phyloP scores from a whole-genome alignment of 2,113 vertebrate genomes.

The Emydocephalus ijimae region DNA sequence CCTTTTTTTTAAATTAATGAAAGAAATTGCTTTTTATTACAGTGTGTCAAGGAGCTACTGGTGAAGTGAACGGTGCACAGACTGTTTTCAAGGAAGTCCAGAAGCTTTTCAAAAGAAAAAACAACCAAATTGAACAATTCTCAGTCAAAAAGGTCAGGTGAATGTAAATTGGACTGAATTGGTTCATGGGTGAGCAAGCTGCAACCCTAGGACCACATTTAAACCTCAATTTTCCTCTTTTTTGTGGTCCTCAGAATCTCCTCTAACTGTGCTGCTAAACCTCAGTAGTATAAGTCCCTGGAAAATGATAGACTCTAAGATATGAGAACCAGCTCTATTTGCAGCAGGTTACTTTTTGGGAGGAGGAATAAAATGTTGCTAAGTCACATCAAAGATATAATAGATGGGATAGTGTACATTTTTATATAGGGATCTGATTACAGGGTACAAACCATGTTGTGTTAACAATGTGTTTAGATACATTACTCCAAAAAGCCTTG shows the following conservation, averaged over 20 bases:
- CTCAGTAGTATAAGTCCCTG: background rate
- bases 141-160: constrained; percentile 89
- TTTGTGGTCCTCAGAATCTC: background rate
- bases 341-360: background rate
- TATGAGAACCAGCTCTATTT: background rate
- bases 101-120: constrained; percentile 97
- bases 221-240: background rate
- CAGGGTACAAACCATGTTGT: background rate
- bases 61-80: constrained; percentile 84
- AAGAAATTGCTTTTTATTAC: constrained; percentile 38
- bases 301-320: background rate
- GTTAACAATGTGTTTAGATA: constrained; percentile 5
- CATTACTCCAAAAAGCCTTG: background rate
- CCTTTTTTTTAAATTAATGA: background rate
- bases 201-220: background rate
- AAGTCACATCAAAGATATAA: background rate
- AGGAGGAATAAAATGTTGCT: background rate
- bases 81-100: constrained; percentile 92
- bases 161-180: background rate
- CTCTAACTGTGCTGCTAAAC: background rate
- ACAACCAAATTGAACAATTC: constrained; percentile 98
- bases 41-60: constrained; percentile 94
- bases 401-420: background rate
- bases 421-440: background rate
- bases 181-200: background rate